Base-by-base conservation (phyloP, 1,140 invertebrate genomes). In the Aplysia californica region DNA sequence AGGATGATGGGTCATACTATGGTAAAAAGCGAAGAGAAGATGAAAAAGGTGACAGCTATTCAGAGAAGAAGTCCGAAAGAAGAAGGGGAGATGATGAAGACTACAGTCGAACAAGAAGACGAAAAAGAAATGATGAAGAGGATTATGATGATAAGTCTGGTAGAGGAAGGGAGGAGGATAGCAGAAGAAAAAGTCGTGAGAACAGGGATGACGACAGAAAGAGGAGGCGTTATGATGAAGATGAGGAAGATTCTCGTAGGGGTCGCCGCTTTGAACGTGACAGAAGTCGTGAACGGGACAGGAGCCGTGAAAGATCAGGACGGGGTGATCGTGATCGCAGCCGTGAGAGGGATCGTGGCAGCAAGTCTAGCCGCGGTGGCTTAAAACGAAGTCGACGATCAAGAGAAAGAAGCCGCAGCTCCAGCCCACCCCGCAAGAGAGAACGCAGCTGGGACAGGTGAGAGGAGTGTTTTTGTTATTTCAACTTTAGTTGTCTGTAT, bases 311-410 rank as follows among this genome's bases (percentile, higher is more conserved):
- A 36, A 56, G 74, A 66, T 50, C 75, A 26, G 33, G 77, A n/a
- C 74, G 79, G 70, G 73, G 80, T 65, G 69, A 78, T 4, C 77
- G 81, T 68, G 70, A 78, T 10, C 79, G 79, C 73, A 75, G 74
- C n/a, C 50, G 74, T 44, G 74, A 75, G 0, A 29, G 50, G 33
- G 59, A 69, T 61, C 38, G 65, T 38, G 65, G 75, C 38, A 67
- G 65, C 33, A 29, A 36, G n/a, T 66, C 38, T 35, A 41, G 75
- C 1, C 29, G 69, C 20, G n/a, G n/a, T n/a, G n/a, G n/a, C n/a
- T n/a, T n/a, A 41, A 74, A 75, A n/a, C 68, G 44, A 29, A 81
- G 83, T 55, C 75, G 76, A n/a, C n/a, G 72, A 41, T 75, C 71
- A 6, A 41, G 73, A 39, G 77, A 77, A 31, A 72, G 75, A 41